phyloP scores from a whole-genome alignment of 2,797 vertebrate genomes.

The Coregonus suidteri region DNA sequence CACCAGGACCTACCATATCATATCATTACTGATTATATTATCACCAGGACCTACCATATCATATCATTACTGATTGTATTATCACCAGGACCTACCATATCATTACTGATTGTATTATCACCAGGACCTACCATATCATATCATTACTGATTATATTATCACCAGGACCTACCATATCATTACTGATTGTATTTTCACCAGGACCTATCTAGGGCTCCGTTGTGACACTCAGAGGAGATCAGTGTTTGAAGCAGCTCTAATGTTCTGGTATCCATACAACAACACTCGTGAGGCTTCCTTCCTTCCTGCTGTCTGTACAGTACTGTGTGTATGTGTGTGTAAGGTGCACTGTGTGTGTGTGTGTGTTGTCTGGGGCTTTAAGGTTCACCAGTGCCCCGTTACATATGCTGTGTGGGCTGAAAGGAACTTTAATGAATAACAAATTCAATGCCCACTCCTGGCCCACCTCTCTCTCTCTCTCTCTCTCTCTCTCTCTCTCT shows the following conservation, averaged over 20 bases:
- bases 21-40: no score
- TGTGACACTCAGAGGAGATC: not conserved
- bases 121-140: no score
- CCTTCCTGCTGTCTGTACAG: not conserved
- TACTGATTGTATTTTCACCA: constrained; percentile 18
- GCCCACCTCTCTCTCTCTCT: not conserved
- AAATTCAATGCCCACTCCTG: constrained; percentile 45
- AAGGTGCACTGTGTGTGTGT: not conserved
- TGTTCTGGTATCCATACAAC: constrained; percentile 38
- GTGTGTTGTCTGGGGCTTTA: constrained; percentile 24
- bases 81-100: no score
- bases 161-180: not conserved
- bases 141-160: no score
- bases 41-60: no score
- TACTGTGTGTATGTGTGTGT: not conserved
- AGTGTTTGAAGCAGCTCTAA: not conserved
- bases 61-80: no score
- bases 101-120: no score
- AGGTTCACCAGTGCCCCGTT: constrained; percentile 25
- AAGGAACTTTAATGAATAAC: constrained; percentile 56
- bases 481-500: no score
- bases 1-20: no score
- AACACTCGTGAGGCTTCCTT: constrained; percentile 6
- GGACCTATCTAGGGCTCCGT: not conserved
- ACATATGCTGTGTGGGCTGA: constrained; percentile 42